A percentile compares a stretch with the other conserved stretches of the same genome.
Conservation (phyloP, 2,888 invertebrate species). For the Acrobasis suavella region DNA sequence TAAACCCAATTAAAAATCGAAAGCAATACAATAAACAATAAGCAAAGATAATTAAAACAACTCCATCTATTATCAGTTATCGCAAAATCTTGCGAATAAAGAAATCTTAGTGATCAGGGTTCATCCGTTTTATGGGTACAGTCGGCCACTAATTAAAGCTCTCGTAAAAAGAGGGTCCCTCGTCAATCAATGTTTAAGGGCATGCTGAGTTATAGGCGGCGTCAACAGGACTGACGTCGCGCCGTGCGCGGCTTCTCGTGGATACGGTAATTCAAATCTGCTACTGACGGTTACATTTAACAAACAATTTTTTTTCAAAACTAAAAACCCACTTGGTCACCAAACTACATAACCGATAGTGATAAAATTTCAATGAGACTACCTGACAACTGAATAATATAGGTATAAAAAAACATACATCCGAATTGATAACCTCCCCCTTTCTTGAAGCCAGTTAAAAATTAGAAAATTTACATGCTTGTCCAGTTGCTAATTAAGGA, state of each 20-base stretch:
- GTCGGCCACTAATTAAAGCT: conserved; percentile 67
- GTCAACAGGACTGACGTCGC: conserved; percentile 36
- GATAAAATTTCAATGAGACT: no score
- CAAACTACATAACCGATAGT: no score
- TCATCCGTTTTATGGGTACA: conserved; percentile 52
- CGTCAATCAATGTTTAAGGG: conserved; percentile 71
- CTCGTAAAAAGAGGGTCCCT: conserved; percentile 68
- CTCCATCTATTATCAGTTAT: conserved; percentile 14
- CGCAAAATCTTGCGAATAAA: conserved; percentile 20
- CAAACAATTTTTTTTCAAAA: neutral
- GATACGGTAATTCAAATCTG: conserved; percentile 14
- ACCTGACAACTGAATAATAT: no score
- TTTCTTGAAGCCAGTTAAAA: no score
- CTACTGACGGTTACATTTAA: neutral
- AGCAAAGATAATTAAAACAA: neutral
- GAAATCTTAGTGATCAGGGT: conserved; percentile 18
- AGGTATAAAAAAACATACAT: no score
- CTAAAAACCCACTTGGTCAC: no score
- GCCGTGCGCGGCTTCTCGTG: neutral
- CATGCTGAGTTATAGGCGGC: conserved; percentile 60
- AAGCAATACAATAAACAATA: neutral
- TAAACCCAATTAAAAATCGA: neutral
- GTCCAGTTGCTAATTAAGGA: no score
- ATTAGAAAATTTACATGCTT: no score
- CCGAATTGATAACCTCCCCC: no score